These are phyloP conservation scores for Myotis planiceps DNA, from an alignment of 2,797 vertebrate genomes.

Conservation along the genomic window DNA sequence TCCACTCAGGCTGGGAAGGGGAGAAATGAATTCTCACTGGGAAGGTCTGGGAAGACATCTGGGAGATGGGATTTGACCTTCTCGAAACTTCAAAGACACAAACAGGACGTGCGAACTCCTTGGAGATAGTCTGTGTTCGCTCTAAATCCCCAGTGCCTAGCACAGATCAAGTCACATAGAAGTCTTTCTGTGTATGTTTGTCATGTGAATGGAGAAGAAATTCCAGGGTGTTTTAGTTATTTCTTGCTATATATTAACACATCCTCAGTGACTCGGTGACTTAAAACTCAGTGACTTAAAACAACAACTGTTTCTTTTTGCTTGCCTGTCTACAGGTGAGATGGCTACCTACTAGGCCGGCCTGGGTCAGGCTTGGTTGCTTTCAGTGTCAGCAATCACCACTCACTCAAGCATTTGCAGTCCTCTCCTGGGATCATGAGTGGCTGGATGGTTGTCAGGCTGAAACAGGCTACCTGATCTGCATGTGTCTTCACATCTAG, in stretches of 20 bases:
- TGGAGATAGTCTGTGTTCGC: background rate
- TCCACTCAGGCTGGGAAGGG: background rate
- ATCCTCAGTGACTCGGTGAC: background rate
- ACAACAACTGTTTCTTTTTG: background rate
- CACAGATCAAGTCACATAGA: background rate
- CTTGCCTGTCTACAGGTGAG: background rate
- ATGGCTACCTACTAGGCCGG: background rate
- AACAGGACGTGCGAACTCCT: background rate
- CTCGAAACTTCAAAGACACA: background rate
- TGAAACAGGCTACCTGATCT: background rate
- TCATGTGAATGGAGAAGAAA: background rate
- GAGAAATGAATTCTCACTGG: background rate
- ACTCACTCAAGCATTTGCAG: background rate
- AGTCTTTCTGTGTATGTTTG: background rate
- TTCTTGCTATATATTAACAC: background rate
- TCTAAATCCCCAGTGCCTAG: background rate
- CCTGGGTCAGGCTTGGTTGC: background rate
- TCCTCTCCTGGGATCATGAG: background rate
- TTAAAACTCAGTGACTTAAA: background rate
- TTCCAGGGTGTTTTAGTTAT: background rate
- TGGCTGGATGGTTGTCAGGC: background rate
- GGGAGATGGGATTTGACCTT: background rate
- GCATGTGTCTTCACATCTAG: background rate
- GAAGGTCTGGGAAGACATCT: background rate
- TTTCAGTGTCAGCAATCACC: background rate